Base-by-base conservation (phyloP, 2,113 vertebrate genomes). In the Polypterus bichir region DNA sequence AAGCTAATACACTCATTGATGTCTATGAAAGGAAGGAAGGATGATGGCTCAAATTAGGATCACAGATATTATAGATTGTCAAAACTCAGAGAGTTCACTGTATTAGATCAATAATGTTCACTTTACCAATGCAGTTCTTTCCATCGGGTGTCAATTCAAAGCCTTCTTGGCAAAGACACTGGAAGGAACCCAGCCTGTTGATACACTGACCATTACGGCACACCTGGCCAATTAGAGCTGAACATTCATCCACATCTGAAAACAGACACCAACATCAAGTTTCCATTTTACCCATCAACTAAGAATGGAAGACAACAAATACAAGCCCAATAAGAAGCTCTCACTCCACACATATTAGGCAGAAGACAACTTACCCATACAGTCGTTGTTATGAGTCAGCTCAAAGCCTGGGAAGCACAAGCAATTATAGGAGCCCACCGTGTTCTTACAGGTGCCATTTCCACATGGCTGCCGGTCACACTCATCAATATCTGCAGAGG, bases 371-470 rank as follows among this genome's bases (percentile, higher is more conserved):
- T 67, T 77, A 97, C 92, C 92, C 86, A 92, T 83, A 76, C 95
- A 98, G 76, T 90, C 89, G 1, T 96, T 90, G 61, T 87, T 90
- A 82, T 88, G 91, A 0, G 90, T 90, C 3, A 92, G 85, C 72
- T 89, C 83, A 3, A 97, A 97, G 60, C 94, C 92, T 0, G 87
- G 89, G 80, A 94, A 92, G 79, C 93, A 97, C 54, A 95, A 88
- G 69, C 93, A 98, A 85, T 86, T 90, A 79, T 94, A 98, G 76
- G 94, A 97, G 65, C 94, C 92, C 4, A 92, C 83, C 0, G 87
- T 90, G 78, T 98, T 98, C 79, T 91, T 94, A 70, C 93, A 97
- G 49, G 91, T 94, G 0, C 94, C 92, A 0, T 97, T 97, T 1
- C 91, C 90, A 5, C 92, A 97, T 0, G 90, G 92, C 74, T 92